Evolutionary conservation across 2,888 invertebrate genomes (phyloP).

Genomic region (Panorpa germanica): DNA sequence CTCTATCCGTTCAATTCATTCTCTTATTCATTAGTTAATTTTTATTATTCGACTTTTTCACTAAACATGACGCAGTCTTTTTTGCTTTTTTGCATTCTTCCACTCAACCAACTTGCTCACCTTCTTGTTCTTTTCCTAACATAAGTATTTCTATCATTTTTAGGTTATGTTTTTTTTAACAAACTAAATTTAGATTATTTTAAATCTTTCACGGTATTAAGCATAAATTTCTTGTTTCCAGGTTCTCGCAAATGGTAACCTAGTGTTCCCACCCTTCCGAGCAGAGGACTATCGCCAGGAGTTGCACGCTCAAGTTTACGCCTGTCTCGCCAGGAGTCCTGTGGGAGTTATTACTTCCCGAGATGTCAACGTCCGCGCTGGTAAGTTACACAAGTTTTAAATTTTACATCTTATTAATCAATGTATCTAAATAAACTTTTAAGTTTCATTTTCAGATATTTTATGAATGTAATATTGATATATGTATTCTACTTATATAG

Average conservation of each 20-base stretch:
- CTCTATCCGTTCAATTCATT: too few relatives aligned
- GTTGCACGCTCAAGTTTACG: slow-evolving; percentile 86
- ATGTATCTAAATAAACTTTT: too few relatives aligned
- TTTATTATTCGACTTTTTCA: too few relatives aligned
- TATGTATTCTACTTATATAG: too few relatives aligned
- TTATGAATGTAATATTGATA: too few relatives aligned
- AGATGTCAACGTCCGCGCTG: slow-evolving; percentile 87
- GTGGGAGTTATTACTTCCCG: slow-evolving; percentile 82
- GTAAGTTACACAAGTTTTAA: too few relatives aligned
- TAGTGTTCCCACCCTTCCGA: slow-evolving; percentile 87
- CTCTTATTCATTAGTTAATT: too few relatives aligned
- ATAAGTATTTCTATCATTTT: neutral
- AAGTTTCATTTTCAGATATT: too few relatives aligned
- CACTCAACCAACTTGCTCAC: too few relatives aligned
- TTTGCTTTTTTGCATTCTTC: too few relatives aligned
- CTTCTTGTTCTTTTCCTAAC: neutral
- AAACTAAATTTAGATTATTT: neutral
- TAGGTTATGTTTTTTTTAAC: neutral
- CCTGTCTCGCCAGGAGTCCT: slow-evolving; percentile 75
- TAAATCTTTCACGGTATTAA: neutral
- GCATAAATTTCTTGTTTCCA: slow-evolving; percentile 21
- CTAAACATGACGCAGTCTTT: too few relatives aligned
- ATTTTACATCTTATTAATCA: too few relatives aligned
- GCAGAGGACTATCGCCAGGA: slow-evolving; percentile 86
- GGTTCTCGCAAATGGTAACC: slow-evolving; percentile 77